Conservation (phyloP, 2,113 vertebrate species). For the Galeopterus variegatus region DNA sequence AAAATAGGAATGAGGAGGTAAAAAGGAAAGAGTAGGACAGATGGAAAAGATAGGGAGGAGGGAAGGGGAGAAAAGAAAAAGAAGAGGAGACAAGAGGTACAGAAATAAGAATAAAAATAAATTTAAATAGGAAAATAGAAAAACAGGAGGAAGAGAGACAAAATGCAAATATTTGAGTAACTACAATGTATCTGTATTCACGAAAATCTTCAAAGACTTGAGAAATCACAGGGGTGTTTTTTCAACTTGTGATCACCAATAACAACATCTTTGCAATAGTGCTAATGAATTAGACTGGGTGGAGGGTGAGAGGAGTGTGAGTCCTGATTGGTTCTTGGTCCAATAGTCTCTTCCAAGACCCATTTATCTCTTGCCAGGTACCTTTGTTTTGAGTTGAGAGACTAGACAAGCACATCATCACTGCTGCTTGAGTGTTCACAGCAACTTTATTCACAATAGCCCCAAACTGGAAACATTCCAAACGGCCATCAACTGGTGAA, state of each 20-base stretch:
- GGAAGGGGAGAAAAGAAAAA: neutral
- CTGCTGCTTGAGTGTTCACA: neutral
- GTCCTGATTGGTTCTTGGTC: neutral
- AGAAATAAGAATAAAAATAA: conserved; percentile 45
- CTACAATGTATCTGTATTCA: neutral
- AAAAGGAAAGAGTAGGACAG: neutral
- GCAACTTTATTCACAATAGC: conserved; percentile 52
- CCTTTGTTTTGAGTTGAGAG: conserved; percentile 15
- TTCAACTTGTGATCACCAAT: neutral
- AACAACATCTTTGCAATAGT: conserved; percentile 29
- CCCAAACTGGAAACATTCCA: neutral
- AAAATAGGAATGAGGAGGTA: neutral
- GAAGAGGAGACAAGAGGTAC: neutral
- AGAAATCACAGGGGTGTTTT: conserved; percentile 12
- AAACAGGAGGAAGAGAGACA: neutral
- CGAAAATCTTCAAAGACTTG: conserved; percentile 33
- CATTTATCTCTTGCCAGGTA: neutral
- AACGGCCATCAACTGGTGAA: neutral
- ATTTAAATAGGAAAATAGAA: conserved; percentile 46
- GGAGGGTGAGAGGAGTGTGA: neutral
- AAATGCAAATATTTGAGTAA: conserved; percentile 13
- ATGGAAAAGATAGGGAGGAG: neutral
- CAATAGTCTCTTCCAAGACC: neutral
- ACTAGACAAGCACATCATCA: neutral
- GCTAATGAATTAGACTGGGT: neutral